phyloP scores from a whole-genome alignment of 2,888 invertebrate genomes.

The Notocelia uddmanniana region DNA sequence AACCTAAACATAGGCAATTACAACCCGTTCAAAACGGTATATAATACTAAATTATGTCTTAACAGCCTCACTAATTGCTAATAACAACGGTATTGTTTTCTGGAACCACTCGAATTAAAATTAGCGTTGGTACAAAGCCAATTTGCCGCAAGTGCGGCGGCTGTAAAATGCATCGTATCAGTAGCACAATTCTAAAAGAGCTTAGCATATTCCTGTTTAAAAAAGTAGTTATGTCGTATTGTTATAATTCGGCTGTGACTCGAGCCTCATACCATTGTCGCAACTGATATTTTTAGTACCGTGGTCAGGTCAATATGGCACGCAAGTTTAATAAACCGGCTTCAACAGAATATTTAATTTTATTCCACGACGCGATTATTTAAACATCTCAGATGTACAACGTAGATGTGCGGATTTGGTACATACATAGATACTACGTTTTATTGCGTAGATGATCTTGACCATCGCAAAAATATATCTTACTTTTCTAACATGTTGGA shows the following conservation, averaged over 20 bases:
- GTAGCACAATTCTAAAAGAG: neutral
- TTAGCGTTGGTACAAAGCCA: constrained; percentile 25
- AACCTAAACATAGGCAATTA: too few relatives aligned
- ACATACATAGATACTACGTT: too few relatives aligned
- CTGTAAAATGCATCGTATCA: constrained; percentile 14
- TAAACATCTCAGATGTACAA: neutral
- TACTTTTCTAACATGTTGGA: too few relatives aligned
- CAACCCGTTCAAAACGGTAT: neutral
- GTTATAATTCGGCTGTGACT: neutral
- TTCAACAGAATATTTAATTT: neutral
- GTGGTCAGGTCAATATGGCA: constrained; percentile 5
- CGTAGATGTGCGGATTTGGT: neutral
- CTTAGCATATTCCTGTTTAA: neutral
- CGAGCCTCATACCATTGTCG: neutral
- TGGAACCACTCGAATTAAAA: neutral
- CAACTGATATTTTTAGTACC: constrained; percentile 16
- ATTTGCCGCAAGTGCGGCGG: neutral
- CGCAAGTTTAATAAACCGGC: neutral
- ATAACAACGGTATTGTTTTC: neutral
- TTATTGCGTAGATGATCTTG: too few relatives aligned
- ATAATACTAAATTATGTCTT: neutral
- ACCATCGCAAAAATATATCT: too few relatives aligned
- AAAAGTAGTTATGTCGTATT: neutral
- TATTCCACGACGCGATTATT: neutral
- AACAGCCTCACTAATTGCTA: neutral